Base-by-base conservation (phyloP, 2,113 vertebrate genomes). In the Nibea albiflora region DNA sequence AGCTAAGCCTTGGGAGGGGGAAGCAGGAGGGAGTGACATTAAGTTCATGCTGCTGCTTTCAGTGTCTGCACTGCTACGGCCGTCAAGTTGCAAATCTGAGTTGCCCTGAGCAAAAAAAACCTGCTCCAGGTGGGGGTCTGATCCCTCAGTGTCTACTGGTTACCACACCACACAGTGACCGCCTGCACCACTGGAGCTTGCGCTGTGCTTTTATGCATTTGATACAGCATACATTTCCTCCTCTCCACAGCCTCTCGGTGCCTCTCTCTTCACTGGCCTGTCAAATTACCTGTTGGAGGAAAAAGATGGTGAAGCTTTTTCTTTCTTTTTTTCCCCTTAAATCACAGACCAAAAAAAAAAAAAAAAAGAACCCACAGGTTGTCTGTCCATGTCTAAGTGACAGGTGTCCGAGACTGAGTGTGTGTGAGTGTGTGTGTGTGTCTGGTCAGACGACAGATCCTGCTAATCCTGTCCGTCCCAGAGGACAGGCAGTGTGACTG, bases 401-500 rank as follows among this genome's bases (percentile, higher is more conserved):
- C 91, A 91, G 89, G 84, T 90, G 86, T 91, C 85, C 76, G 61
- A 54, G 24, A 5, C 28, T 62, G 66, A 47, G 83, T 15, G 73
- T 53, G 64, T 44, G 67, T 47, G 85, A 49, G 73, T 57, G 64
- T 46, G 69, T 53, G 70, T 69, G 73, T 66, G 56, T 61, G 76
- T 35, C 39, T 39, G 78, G 69, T 90, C 80, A 66, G 47, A 81
- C 84, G 78, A 89, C 84, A 89, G 87, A 90, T 87, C 90, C 90
- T 83, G 88, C 88, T 92, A 92, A 92, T 93, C 90, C 92, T 76
- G 90, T 84, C 75, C 50, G 42, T 90, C 92, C 88, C 92, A 47
- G 16, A 87, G 92, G 91, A 92, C 82, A 76, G 76, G 81, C 86
- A 85, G 89, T 91, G 90, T 84, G 88, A 90, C 90, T 90, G 89